A percentile compares a stretch with the other conserved stretches of the same genome.
phyloP scores from a whole-genome alignment of 2,888 invertebrate species.

The Hermaeophaga mercurialis region DNA sequence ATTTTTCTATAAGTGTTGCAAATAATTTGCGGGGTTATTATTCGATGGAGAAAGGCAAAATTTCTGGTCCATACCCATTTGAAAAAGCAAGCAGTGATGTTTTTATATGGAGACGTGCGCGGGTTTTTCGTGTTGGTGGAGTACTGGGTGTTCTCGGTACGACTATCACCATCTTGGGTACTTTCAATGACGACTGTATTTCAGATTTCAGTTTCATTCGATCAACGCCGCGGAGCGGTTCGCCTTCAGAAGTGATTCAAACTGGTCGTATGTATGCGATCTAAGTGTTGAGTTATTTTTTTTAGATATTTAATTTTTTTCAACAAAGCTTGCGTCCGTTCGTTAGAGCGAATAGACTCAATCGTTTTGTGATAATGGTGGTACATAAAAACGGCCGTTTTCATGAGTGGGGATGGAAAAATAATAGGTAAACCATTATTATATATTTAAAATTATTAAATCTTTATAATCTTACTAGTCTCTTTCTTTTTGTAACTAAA shows the following conservation, averaged over 20 bases:
- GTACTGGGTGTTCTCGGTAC: constrained; percentile 44
- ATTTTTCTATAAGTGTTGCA: too few relatives aligned
- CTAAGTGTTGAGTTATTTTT: constrained; percentile 32
- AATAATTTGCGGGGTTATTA: constrained; percentile 21
- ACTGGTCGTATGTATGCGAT: constrained; percentile 40
- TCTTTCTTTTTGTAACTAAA: too few relatives aligned
- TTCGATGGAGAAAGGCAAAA: constrained; percentile 26
- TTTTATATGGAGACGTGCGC: constrained; percentile 46
- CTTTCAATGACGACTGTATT: constrained; percentile 46
- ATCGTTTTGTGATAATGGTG: constrained; percentile 54
- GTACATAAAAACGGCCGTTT: constrained; percentile 51
- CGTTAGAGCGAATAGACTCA: constrained; percentile 44
- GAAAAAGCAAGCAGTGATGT: constrained; percentile 21
- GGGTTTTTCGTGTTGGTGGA: constrained; percentile 47
- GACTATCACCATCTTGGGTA: constrained; percentile 50
- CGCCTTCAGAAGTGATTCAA: constrained; percentile 24
- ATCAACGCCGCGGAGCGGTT: constrained; percentile 23
- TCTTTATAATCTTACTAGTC: too few relatives aligned
- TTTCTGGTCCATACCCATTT: constrained; percentile 36
- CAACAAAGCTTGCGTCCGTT: constrained; percentile 40
- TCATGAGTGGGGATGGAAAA: constrained; percentile 50
- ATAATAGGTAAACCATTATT: constrained; percentile 48
- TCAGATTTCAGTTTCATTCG: constrained; percentile 31
- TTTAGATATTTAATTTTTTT: constrained; percentile 1
- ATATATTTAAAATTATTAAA: too few relatives aligned